Evolutionary conservation across 2,797 vertebrate genomes (phyloP), one percentile per base, ranked within the genome.

Genomic region (Sebastes minor): DNA sequence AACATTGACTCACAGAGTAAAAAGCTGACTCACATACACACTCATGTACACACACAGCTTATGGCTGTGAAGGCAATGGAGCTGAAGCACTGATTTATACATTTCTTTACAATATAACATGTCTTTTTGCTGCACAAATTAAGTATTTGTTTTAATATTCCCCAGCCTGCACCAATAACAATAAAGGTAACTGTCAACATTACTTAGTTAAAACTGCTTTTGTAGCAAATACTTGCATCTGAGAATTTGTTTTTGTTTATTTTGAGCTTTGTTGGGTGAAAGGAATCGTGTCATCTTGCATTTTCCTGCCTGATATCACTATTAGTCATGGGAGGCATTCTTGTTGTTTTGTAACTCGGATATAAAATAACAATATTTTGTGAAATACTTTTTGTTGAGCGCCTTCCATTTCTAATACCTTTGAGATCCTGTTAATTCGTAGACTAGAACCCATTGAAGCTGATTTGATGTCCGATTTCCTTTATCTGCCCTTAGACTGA

Each of bases 101-200:
- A 56, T 69, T 77, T 87, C 56, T 62, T 49, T 28, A 62, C 65
- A 66, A 77, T 80, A 80, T 69, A 69, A 85, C 74, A 55, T 93
- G 90, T 93, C 14, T 88, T 87, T 90, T 86, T 95, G 82, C 82
- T 94, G 92, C 91, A 88, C 82, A 90, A 87, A 92, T 95, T 91
- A 91, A 95, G 94, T 92, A 89, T 8, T 93, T 91, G 90, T 65
- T 94, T 93, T 88, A 93, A 94, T 94, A 93, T 95, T 89, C 94
- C 92, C 90, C 91, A 96, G 95, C 95, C 91, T 95, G 95, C 95
- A 95, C 94, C 89, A 95, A 94, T 94, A 95, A 95, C 94, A 95
- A 93, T 95, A 96, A 96, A 96, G 95, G 95, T 96, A 95, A 95
- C 81, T 90, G 83, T 91, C 87, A 83, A 88, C 73, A 90, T 94